Percentiles rank a stretch among this genome's conserved stretches.
Conservation (phyloP, 92 coral and sea anemone genomes). For the Pocillopora meandrina region DNA sequence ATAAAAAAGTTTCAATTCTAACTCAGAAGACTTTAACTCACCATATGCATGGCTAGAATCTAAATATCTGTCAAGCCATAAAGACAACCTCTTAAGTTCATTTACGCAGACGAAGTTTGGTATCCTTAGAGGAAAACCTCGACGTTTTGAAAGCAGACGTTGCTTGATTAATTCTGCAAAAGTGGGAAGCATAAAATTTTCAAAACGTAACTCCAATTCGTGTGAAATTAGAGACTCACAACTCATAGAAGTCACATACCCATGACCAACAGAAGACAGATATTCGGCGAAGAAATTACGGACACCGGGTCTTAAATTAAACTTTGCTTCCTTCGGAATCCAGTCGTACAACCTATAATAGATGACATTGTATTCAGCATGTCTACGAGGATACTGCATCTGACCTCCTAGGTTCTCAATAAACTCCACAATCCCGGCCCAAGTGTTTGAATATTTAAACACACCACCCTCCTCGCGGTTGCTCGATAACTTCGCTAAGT, state of each 20-base stretch:
- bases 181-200: not conserved
- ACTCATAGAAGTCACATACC: not conserved
- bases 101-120: not conserved
- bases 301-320: slow-evolving; percentile 19
- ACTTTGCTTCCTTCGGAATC: not conserved
- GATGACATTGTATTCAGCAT: slow-evolving; percentile 4
- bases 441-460: not conserved
- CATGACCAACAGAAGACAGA: not conserved
- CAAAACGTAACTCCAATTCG: not conserved
- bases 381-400: slow-evolving; percentile 2
- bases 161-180: not conserved
- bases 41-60: not conserved
- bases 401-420: slow-evolving; percentile 25
- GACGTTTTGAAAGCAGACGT: not conserved
- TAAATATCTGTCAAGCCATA: no score
- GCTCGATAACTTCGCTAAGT: slow-evolving; percentile 56
- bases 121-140: not conserved
- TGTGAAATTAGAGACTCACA: not conserved
- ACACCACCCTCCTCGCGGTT: not conserved
- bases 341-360: slow-evolving; percentile 26
- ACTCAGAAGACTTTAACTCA: not conserved
- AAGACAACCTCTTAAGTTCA: fast-evolving
- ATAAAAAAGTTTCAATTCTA: not conserved
- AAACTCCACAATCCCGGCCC: not conserved
- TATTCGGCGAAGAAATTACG: not conserved